phyloP scores from a whole-genome alignment of 2,888 invertebrate species.

The Tenthredo livida region DNA sequence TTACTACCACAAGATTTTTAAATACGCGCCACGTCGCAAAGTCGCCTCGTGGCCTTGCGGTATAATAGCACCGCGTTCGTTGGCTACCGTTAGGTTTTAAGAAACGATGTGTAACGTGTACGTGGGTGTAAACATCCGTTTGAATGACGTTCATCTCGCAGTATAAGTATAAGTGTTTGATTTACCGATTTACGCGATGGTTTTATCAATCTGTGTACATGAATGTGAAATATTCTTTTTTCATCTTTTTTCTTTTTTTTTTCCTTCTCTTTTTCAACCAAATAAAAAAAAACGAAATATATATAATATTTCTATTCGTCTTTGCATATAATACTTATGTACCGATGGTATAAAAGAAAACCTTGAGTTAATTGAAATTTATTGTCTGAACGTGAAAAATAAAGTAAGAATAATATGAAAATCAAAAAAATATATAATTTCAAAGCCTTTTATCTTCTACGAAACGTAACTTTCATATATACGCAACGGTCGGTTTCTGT shows the following conservation, averaged over 20 bases:
- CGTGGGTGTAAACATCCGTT: conserved; percentile 29
- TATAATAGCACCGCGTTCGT: not conserved
- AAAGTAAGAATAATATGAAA: too few relatives aligned
- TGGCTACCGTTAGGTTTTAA: conserved; percentile 16
- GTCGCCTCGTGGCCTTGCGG: conserved; percentile 5
- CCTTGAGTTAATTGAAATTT: too few relatives aligned
- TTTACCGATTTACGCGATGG: conserved; percentile 16
- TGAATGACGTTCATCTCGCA: conserved; percentile 11
- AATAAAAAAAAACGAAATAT: not conserved
- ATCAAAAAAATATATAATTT: too few relatives aligned
- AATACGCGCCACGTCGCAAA: not conserved
- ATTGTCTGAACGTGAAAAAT: too few relatives aligned
- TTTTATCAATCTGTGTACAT: not conserved
- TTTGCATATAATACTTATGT: too few relatives aligned
- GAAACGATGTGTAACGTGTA: conserved; percentile 21
- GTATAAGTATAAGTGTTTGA: not conserved
- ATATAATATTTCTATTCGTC: too few relatives aligned
- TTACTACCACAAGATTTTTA: not conserved
- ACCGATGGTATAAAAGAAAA: too few relatives aligned
- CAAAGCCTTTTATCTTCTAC: conserved; percentile 1
- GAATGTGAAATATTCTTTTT: not conserved
- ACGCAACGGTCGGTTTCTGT: not conserved
- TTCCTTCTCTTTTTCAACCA: not conserved
- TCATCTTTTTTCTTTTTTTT: too few relatives aligned
- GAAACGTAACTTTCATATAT: not conserved